Conservation (phyloP, 2,113 vertebrate species). For the Pomatorhinus ruficollis region DNA sequence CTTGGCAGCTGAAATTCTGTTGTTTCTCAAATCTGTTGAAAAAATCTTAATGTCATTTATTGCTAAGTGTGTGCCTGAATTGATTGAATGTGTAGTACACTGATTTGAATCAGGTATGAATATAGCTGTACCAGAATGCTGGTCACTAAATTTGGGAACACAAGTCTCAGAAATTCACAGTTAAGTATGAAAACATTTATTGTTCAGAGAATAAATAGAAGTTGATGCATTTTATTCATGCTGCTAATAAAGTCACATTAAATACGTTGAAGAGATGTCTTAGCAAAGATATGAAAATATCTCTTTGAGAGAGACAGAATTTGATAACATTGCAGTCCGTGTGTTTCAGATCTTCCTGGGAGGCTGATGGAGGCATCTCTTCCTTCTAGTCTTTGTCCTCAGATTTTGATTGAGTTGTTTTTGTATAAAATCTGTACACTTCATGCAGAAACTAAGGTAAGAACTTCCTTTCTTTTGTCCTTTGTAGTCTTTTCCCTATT, state of each 20-base stretch:
- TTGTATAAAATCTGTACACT: neutral
- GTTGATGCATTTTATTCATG: neutral
- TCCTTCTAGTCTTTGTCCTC: neutral
- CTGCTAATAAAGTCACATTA: neutral
- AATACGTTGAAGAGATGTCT: neutral
- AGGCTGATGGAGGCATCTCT: neutral
- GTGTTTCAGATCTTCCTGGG: neutral
- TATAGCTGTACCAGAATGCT: neutral
- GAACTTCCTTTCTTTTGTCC: neutral
- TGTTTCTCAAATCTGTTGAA: neutral
- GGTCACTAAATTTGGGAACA: neutral
- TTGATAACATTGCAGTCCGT: neutral
- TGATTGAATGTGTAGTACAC: neutral
- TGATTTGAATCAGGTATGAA: neutral
- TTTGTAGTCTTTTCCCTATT: neutral
- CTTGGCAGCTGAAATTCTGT: neutral
- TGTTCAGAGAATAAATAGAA: neutral
- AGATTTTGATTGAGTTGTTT: neutral
- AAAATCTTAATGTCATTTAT: neutral
- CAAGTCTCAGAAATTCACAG: neutral
- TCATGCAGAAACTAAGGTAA: neutral
- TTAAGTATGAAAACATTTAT: neutral
- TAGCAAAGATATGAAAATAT: neutral
- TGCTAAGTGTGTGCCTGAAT: neutral
- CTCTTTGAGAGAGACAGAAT: neutral